These are phyloP conservation scores for Holacanthus passer DNA, from an alignment of 2,113 vertebrate species.

Conservation along the genomic window DNA sequence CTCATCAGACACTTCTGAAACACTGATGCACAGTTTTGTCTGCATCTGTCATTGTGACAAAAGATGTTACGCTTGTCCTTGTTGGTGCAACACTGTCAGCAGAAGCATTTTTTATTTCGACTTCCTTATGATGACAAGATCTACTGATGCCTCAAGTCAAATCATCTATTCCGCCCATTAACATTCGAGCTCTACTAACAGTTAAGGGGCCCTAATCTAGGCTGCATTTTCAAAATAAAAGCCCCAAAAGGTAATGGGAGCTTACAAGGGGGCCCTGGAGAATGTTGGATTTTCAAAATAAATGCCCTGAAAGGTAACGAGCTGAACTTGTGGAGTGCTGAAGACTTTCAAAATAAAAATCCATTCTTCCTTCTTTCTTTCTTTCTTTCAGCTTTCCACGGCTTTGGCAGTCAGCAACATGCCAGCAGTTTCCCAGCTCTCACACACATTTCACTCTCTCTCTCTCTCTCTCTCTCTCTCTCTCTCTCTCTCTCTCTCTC, in stretches of 20 bases:
- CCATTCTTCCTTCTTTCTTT: neutral
- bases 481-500: constrained; percentile 13
- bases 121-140: neutral
- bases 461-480: neutral
- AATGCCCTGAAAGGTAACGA: no score
- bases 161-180: neutral
- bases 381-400: neutral
- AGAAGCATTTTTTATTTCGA: neutral
- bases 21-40: neutral
- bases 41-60: neutral
- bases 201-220: neutral
- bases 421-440: no score
- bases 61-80: neutral
- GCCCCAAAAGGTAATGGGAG: neutral
- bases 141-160: neutral
- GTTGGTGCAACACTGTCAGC: neutral
- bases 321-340: no score
- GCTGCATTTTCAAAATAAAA: neutral
- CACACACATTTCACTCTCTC: no score
- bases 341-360: no score
- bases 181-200: neutral
- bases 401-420: no score
- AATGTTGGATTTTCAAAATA: neutral
- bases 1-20: neutral
- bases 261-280: neutral